phyloP scores from a whole-genome alignment of 2,888 invertebrate genomes.

The Penaeus monodon region DNA sequence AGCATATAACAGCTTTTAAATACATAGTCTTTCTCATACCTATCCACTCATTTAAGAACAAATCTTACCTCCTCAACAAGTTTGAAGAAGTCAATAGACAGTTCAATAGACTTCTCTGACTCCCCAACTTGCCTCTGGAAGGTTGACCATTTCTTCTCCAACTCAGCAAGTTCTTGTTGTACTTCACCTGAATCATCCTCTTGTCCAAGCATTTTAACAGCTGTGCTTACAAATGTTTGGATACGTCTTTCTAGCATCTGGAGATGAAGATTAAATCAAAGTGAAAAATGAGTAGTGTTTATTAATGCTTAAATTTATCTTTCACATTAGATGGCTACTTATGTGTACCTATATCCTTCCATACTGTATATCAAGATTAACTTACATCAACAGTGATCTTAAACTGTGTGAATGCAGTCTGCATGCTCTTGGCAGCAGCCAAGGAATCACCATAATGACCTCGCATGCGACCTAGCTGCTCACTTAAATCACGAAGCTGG shows the following conservation, averaged over 20 bases:
- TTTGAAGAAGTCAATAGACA: slow-evolving; percentile 80
- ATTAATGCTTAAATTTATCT: too few species aligned
- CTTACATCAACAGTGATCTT: slow-evolving; percentile 83
- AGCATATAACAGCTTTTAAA: too few species aligned
- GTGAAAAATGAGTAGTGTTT: not conserved
- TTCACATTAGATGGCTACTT: too few species aligned
- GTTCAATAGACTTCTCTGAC: slow-evolving; percentile 77
- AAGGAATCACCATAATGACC: slow-evolving; percentile 82
- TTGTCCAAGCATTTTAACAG: slow-evolving; percentile 74
- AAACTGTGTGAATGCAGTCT: slow-evolving; percentile 81
- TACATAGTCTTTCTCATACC: too few species aligned
- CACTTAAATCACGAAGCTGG: slow-evolving; percentile 78
- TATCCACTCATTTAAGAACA: too few species aligned
- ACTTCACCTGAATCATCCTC: slow-evolving; percentile 71
- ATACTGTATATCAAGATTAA: slow-evolving; percentile 54
- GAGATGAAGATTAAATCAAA: slow-evolving; percentile 63
- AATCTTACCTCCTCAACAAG: slow-evolving; percentile 79
- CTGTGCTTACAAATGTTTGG: slow-evolving; percentile 78
- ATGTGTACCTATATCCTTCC: too few species aligned
- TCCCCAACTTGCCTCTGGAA: slow-evolving; percentile 78
- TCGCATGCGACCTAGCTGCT: slow-evolving; percentile 76
- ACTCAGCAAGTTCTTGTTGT: slow-evolving; percentile 76
- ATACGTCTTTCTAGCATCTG: slow-evolving; percentile 81
- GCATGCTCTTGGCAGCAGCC: slow-evolving; percentile 79
- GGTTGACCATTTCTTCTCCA: slow-evolving; percentile 78